Evolutionary conservation across 2,113 vertebrate genomes (phyloP).

Genomic region (Strix uralensis): DNA sequence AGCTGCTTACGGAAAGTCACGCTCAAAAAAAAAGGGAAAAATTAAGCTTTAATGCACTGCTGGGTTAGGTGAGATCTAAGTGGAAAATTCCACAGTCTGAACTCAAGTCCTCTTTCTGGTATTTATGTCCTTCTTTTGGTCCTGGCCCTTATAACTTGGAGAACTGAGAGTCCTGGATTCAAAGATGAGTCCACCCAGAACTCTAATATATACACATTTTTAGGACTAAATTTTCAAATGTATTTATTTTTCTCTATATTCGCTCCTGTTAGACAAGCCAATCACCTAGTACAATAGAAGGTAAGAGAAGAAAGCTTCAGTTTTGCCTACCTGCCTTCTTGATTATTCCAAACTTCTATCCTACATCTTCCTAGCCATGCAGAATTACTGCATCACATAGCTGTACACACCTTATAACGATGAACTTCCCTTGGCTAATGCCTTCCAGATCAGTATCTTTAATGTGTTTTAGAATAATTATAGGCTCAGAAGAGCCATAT

Average conservation of each 20-base stretch:
- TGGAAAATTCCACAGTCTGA: background rate
- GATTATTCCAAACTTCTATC: background rate
- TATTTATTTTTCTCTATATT: background rate
- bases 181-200: background rate
- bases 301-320: background rate
- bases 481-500: background rate
- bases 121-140: background rate
- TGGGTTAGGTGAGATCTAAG: background rate
- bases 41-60: background rate
- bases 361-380: background rate
- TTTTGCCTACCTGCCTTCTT: background rate
- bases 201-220: background rate
- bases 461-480: background rate
- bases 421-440: background rate
- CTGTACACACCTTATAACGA: background rate
- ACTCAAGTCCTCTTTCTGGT: background rate
- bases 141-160: background rate
- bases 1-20: background rate
- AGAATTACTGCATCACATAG: background rate
- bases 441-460: background rate
- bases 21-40: background rate
- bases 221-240: background rate
- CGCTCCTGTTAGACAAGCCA: background rate
- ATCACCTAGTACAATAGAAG: background rate
- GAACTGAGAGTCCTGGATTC: background rate